These are phyloP conservation scores for Urophycis tenuis DNA, from an alignment of 2,797 vertebrate species.

Conservation along the genomic window DNA sequence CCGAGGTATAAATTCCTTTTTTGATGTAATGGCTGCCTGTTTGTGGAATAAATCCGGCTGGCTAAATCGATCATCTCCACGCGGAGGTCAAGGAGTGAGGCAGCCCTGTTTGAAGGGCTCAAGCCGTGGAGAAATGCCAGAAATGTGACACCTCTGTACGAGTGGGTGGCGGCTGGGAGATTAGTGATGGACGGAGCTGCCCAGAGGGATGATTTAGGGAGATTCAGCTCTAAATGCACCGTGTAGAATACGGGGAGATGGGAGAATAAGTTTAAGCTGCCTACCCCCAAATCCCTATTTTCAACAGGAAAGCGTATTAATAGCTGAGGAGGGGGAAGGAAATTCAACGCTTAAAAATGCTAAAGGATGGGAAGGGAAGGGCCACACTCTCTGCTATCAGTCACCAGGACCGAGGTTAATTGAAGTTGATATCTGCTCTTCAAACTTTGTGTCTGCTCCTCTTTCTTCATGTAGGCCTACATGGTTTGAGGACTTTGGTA, in stretches of 20 bases:
- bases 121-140: slow-evolving; percentile 61
- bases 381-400: slow-evolving; percentile 25
- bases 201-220: slow-evolving; percentile 63
- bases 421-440: slow-evolving; percentile 34
- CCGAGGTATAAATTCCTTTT: slow-evolving; percentile 62
- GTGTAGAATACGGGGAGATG: slow-evolving; percentile 37
- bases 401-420: slow-evolving; percentile 34
- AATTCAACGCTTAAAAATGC: slow-evolving; percentile 15
- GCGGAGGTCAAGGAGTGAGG: slow-evolving; percentile 68
- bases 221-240: slow-evolving; percentile 64
- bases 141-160: slow-evolving; percentile 70
- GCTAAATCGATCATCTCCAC: slow-evolving; percentile 67
- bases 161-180: slow-evolving; percentile 59
- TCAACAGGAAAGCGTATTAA: slow-evolving; percentile 61
- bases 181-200: slow-evolving; percentile 68
- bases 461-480: slow-evolving; percentile 39
- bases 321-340: slow-evolving; percentile 45
- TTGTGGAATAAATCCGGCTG: slow-evolving; percentile 67
- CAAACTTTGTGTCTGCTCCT: background rate
- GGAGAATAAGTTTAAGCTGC: slow-evolving; percentile 46
- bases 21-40: slow-evolving; percentile 65
- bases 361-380: background rate
- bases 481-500: slow-evolving; percentile 56
- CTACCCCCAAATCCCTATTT: slow-evolving; percentile 52
- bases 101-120: slow-evolving; percentile 67